Percentiles rank a stretch among this genome's conserved stretches.
These are phyloP conservation scores for Cossypha dichroa DNA, from an alignment of 2,797 vertebrate genomes.

Conservation along the genomic window DNA sequence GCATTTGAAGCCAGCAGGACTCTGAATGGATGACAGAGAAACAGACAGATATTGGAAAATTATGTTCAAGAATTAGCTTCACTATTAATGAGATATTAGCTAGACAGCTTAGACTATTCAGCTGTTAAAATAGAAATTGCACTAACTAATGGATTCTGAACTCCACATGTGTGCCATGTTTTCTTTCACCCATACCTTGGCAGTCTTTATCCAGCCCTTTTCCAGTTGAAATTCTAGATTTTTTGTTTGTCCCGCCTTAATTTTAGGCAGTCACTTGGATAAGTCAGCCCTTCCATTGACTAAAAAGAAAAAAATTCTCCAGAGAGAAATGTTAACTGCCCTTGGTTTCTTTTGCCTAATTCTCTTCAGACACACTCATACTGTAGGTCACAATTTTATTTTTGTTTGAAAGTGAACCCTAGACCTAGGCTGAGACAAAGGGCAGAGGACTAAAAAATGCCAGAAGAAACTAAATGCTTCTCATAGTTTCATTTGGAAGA, in stretches of 20 bases:
- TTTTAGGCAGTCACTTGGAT: not conserved
- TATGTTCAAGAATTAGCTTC: not conserved
- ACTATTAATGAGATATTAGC: not conserved
- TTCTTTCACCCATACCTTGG: not conserved
- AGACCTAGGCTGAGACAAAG: not conserved
- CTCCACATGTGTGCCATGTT: not conserved
- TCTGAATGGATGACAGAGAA: not conserved
- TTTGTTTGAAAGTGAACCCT: not conserved
- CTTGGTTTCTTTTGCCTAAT: not conserved
- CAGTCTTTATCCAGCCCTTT: not conserved
- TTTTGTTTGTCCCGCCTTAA: not conserved
- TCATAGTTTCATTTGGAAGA: not conserved
- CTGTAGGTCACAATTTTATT: not conserved
- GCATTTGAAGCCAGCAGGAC: not conserved
- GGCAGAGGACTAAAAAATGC: not conserved
- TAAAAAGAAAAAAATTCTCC: not conserved
- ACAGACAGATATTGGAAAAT: not conserved
- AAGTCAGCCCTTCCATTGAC: not conserved
- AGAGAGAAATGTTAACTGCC: not conserved
- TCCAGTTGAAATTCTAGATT: not conserved
- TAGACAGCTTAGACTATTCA: not conserved
- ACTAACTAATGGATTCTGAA: not conserved
- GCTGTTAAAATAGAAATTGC: not conserved
- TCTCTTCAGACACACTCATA: not conserved
- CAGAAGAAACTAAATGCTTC: not conserved